These are phyloP conservation scores for Chelmon rostratus DNA, from an alignment of 2,797 vertebrate species.

Conservation along the genomic window DNA sequence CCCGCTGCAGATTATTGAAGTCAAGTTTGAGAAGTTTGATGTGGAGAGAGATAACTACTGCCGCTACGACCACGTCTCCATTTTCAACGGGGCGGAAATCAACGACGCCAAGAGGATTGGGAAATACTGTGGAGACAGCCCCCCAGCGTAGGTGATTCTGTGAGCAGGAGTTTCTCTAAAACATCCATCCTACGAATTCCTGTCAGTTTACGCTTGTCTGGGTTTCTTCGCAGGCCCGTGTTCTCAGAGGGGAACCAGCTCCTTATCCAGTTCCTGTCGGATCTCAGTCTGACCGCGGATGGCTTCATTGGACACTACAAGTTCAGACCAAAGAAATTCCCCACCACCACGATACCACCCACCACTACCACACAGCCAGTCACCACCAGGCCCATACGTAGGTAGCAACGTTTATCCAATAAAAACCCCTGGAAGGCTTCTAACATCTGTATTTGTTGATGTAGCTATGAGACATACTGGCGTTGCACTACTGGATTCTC, in stretches of 20 bases:
- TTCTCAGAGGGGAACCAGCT: conserved; percentile 95
- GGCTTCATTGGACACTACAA: conserved; percentile 98
- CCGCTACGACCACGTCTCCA: conserved; percentile 95
- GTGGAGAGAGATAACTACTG: conserved; percentile 98
- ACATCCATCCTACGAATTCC: not conserved
- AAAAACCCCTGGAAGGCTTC: conserved; percentile 14
- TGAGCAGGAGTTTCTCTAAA: conserved; percentile 16
- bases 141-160: conserved; percentile 91
- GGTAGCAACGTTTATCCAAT: conserved; percentile 67
- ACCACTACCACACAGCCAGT: conserved; percentile 84
- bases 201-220: conserved; percentile 32
- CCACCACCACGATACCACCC: conserved; percentile 85
- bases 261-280: conserved; percentile 97
- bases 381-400: conserved; percentile 90
- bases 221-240: conserved; percentile 89
- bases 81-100: conserved; percentile 95
- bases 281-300: conserved; percentile 97
- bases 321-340: conserved; percentile 94
- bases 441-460: conserved; percentile 43
- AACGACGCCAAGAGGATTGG: conserved; percentile 96
- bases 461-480: conserved; percentile 26
- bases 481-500: conserved; percentile 26
- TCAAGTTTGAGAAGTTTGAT: conserved; percentile 99
- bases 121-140: conserved; percentile 97
- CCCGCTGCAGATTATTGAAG: conserved; percentile 89